phyloP scores from a whole-genome alignment of 2,888 invertebrate species.

The Poecilobothrus nobilitatus region DNA sequence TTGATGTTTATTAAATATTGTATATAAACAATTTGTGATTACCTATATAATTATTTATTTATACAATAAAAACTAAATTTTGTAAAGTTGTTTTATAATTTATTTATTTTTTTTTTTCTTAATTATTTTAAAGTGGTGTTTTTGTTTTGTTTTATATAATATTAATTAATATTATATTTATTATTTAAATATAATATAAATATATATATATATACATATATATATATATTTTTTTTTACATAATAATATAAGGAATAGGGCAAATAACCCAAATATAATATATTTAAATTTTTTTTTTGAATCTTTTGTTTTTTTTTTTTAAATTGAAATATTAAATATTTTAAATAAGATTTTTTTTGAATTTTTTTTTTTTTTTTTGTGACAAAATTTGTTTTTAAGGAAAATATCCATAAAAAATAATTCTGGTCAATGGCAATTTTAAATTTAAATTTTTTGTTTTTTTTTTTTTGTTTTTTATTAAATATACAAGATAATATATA shows the following conservation, averaged over 20 bases:
- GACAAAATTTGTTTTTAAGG: background rate
- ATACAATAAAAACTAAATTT: too few species aligned
- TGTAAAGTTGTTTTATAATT: too few species aligned
- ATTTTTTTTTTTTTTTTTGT: background rate
- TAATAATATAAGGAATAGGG: background rate
- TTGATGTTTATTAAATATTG: too few species aligned
- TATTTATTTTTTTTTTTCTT: too few species aligned
- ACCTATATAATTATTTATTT: too few species aligned
- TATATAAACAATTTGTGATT: too few species aligned
- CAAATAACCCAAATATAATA: background rate
- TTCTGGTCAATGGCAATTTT: background rate
- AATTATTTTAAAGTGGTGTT: too few species aligned
- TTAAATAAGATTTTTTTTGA: background rate
- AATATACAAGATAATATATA: background rate
- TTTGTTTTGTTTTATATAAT: too few species aligned
- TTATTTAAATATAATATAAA: too few species aligned
- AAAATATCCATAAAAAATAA: background rate
- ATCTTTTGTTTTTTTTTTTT: background rate
- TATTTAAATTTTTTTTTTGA: background rate
- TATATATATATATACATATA: background rate
- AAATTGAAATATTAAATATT: too few species aligned
- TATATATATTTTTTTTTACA: too few species aligned
- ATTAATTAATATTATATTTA: too few species aligned
- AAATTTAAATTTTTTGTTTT: slow-evolving; percentile 11
- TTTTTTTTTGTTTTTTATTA: slow-evolving; percentile 11